phyloP scores from a whole-genome alignment of 2,113 vertebrate species.

The Haplochromis burtoni region DNA sequence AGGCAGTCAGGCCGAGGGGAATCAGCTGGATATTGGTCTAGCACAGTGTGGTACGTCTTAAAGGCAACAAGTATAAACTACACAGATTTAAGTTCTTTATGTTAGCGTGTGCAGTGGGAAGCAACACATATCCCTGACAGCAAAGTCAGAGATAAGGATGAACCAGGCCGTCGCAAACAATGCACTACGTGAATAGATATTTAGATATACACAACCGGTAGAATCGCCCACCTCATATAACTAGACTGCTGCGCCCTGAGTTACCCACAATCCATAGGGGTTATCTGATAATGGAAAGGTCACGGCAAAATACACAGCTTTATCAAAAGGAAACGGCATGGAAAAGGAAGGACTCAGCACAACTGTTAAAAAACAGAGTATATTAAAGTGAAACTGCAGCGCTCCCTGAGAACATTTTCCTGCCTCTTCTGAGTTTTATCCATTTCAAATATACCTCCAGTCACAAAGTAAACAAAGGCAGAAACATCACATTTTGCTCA shows the following conservation, averaged over 20 bases:
- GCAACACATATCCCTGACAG: not conserved
- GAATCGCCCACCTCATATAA: not conserved
- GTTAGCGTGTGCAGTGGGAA: not conserved
- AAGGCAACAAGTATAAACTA: not conserved
- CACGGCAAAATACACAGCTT: not conserved
- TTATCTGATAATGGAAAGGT: not conserved
- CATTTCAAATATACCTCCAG: conserved; percentile 45
- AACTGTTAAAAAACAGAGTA: not conserved
- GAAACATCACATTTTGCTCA: conserved; percentile 6
- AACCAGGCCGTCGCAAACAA: not conserved
- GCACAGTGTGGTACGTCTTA: not conserved
- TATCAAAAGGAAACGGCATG: conserved; percentile 6
- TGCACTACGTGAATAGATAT: not conserved
- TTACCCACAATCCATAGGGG: not conserved
- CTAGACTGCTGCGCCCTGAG: not conserved
- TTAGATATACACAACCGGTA: not conserved
- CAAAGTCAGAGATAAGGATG: not conserved
- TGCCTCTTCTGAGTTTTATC: not conserved
- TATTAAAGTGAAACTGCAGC: not conserved
- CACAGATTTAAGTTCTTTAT: not conserved
- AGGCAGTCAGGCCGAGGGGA: not conserved
- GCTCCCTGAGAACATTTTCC: not conserved
- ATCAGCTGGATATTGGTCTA: not conserved
- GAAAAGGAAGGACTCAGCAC: not conserved
- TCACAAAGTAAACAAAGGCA: conserved; percentile 59